Conservation (phyloP, 2,888 invertebrate species). For the Drosophila acutilabella region DNA sequence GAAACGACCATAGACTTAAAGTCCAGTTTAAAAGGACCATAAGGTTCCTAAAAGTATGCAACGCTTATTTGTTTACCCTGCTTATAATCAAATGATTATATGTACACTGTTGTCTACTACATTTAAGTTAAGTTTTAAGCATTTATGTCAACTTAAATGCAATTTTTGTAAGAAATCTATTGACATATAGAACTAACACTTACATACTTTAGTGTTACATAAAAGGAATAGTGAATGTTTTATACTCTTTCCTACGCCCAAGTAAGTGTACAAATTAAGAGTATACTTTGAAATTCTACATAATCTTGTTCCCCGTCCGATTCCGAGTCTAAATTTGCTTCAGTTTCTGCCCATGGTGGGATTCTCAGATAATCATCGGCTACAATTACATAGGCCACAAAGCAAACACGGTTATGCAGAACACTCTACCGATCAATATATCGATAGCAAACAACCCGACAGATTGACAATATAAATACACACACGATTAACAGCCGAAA, state of each 20-base stretch:
- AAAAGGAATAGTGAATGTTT: too few relatives aligned
- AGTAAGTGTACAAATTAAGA: neutral
- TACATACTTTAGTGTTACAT: too few relatives aligned
- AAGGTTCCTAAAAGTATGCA: conserved; percentile 36
- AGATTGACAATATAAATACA: conserved; percentile 45
- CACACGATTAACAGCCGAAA: conserved; percentile 60
- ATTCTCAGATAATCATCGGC: conserved; percentile 68
- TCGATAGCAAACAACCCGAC: conserved; percentile 57
- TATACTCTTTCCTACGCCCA: neutral
- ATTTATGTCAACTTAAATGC: too few relatives aligned
- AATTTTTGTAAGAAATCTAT: too few relatives aligned
- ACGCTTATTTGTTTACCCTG: too few relatives aligned
- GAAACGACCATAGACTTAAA: neutral
- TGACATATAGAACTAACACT: too few relatives aligned
- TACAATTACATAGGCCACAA: conserved; percentile 79
- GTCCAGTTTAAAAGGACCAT: neutral
- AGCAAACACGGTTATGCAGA: conserved; percentile 65
- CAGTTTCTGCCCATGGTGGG: neutral
- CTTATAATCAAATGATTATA: too few relatives aligned
- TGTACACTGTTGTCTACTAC: too few relatives aligned
- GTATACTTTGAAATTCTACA: too few relatives aligned
- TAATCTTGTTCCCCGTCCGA: too few relatives aligned
- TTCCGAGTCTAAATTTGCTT: neutral
- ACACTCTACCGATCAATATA: conserved; percentile 60
- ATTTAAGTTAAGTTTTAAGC: too few relatives aligned